Conservation (phyloP, 37 sponge, comb jelly and placozoan species). For the Theonella swinhoei region DNA sequence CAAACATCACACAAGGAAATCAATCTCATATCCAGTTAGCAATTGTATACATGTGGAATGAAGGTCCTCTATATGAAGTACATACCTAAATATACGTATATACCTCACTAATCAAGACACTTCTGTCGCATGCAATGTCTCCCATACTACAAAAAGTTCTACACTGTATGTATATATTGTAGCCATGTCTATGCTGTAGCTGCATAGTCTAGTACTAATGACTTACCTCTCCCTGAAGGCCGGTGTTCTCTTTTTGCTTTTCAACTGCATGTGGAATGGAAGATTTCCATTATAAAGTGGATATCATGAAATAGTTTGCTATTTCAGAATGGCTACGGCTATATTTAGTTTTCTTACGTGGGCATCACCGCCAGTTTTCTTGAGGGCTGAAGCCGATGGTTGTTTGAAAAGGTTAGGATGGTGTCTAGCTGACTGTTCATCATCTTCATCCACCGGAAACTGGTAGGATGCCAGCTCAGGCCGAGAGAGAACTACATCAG, state of each 20-base stretch:
- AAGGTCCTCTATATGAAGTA: too few relatives aligned
- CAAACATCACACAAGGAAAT: background rate
- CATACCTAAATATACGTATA: too few relatives aligned
- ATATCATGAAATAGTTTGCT: background rate
- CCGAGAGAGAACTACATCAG: background rate
- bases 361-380: slow-evolving; percentile 6
- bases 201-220: background rate
- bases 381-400: slow-evolving; percentile 43
- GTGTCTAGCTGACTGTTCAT: background rate
- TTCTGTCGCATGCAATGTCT: too few relatives aligned
- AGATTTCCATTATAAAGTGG: too few relatives aligned
- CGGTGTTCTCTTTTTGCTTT: slow-evolving; percentile 15
- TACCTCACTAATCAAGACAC: too few relatives aligned
- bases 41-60: too few relatives aligned
- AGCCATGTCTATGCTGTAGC: too few relatives aligned
- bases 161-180: too few relatives aligned
- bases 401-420: slow-evolving; percentile 22
- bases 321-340: too few relatives aligned
- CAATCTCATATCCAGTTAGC: background rate
- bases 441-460: slow-evolving; percentile 62
- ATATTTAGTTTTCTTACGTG: background rate
- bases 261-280: background rate
- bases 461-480: slow-evolving; percentile 38
- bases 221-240: slow-evolving; percentile 50
- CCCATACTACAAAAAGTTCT: too few relatives aligned